These are phyloP conservation scores for Bovichtus diacanthus DNA, from an alignment of 2,797 vertebrate species.

Conservation along the genomic window DNA sequence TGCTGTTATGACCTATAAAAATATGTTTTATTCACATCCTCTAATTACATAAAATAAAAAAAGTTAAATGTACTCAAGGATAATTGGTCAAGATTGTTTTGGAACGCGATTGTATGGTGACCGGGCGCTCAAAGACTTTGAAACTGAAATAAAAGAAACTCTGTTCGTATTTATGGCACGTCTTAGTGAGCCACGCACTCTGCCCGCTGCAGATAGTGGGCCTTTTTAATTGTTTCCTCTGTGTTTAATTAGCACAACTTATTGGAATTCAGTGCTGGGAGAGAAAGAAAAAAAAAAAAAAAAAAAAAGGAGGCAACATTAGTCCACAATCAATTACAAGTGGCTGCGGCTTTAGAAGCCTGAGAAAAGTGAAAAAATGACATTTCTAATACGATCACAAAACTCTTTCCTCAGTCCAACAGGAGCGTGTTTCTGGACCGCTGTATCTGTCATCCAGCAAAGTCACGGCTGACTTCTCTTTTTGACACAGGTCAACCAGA, in stretches of 20 bases:
- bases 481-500: slow-evolving; percentile 63
- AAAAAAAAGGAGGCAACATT: slow-evolving; percentile 72
- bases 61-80: slow-evolving; percentile 25
- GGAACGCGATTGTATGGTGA: slow-evolving; percentile 26
- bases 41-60: slow-evolving; percentile 33
- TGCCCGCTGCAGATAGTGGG: slow-evolving; percentile 75
- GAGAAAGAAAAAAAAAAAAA: too few species aligned
- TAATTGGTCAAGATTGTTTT: slow-evolving; percentile 37
- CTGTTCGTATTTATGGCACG: slow-evolving; percentile 58
- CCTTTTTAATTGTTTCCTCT: slow-evolving; percentile 80
- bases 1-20: slow-evolving; percentile 14
- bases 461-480: slow-evolving; percentile 54
- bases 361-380: slow-evolving; percentile 24
- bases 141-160: slow-evolving; percentile 63
- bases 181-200: slow-evolving; percentile 60
- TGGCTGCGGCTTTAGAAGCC: slow-evolving; percentile 21
- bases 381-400: slow-evolving; percentile 3
- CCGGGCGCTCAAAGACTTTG: slow-evolving; percentile 54
- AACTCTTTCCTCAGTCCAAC: slow-evolving; percentile 10
- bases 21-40: slow-evolving; percentile 20
- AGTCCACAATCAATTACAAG: slow-evolving; percentile 57
- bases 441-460: slow-evolving; percentile 33
- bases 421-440: background rate
- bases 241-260: slow-evolving; percentile 80
- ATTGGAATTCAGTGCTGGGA: slow-evolving; percentile 71